These are phyloP conservation scores for Pristionchus exspectatus DNA, from an alignment of 2,888 invertebrate species.

Conservation along the genomic window DNA sequence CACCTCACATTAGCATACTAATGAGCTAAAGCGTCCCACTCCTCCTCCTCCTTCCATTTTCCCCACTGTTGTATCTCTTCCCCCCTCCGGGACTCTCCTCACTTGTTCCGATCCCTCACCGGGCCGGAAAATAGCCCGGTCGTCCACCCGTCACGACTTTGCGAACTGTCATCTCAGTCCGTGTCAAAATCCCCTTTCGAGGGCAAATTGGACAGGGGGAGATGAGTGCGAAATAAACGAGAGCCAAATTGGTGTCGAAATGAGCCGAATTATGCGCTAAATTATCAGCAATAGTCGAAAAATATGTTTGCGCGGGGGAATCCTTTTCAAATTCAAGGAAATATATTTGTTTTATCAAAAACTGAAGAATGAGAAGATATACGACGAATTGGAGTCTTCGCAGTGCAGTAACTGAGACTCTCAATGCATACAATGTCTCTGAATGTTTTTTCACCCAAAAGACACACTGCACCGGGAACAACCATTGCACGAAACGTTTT, in stretches of 20 bases:
- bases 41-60: not conserved
- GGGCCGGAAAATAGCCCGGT: not conserved
- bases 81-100: not conserved
- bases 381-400: no score
- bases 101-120: not conserved
- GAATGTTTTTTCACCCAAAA: no score
- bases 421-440: no score
- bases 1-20: conserved; percentile 51
- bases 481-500: no score
- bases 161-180: not conserved
- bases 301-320: no score
- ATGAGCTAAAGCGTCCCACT: not conserved
- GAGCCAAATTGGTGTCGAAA: conserved; percentile 17
- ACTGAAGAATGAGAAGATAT: no score
- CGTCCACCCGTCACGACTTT: conserved; percentile 5
- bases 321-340: no score
- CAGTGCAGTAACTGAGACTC: no score
- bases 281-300: no score
- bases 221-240: not conserved
- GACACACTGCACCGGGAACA: no score
- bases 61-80: not conserved
- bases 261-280: conserved; percentile 6
- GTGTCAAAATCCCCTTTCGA: not conserved
- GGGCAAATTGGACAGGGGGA: not conserved
- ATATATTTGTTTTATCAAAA: no score